Evolutionary conservation across 2,113 vertebrate genomes (phyloP).

Genomic region (Nansenia antarctica): DNA sequence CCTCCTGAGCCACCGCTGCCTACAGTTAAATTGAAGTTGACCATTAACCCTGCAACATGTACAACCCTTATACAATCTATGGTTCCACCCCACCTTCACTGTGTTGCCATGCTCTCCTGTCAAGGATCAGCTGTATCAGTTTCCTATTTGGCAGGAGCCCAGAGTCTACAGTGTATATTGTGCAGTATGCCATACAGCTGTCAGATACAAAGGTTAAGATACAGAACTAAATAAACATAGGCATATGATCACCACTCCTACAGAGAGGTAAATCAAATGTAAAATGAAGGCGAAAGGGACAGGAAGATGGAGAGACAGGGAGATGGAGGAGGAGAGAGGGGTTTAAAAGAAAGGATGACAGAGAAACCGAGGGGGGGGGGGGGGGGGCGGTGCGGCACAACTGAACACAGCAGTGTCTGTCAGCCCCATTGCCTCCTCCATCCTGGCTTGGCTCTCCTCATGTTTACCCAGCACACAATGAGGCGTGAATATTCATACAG

Average conservation of each 20-base stretch:
- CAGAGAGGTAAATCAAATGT: background rate
- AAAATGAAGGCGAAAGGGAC: background rate
- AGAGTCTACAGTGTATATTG: too few relatives aligned
- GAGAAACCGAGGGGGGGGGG: conserved; percentile 20
- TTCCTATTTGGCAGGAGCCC: too few relatives aligned
- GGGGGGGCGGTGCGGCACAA: conserved; percentile 10
- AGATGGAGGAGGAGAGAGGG: background rate
- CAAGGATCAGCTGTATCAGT: too few relatives aligned
- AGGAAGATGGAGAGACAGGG: background rate
- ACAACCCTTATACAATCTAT: too few relatives aligned
- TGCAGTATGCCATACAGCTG: background rate
- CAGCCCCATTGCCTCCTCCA: conserved; percentile 43
- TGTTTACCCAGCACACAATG: conserved; percentile 31
- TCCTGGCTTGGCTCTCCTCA: conserved; percentile 29
- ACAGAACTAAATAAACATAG: background rate
- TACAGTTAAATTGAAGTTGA: too few relatives aligned
- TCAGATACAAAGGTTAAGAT: background rate
- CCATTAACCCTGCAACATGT: too few relatives aligned
- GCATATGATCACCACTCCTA: background rate
- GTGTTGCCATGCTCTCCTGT: too few relatives aligned
- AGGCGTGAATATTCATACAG: conserved; percentile 36
- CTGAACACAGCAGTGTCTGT: conserved; percentile 51
- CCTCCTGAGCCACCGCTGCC: too few relatives aligned
- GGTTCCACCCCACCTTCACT: too few relatives aligned
- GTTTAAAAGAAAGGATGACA: conserved; percentile 5